Base-by-base conservation (phyloP, 2,113 vertebrate genomes). In the Gadus macrocephalus region DNA sequence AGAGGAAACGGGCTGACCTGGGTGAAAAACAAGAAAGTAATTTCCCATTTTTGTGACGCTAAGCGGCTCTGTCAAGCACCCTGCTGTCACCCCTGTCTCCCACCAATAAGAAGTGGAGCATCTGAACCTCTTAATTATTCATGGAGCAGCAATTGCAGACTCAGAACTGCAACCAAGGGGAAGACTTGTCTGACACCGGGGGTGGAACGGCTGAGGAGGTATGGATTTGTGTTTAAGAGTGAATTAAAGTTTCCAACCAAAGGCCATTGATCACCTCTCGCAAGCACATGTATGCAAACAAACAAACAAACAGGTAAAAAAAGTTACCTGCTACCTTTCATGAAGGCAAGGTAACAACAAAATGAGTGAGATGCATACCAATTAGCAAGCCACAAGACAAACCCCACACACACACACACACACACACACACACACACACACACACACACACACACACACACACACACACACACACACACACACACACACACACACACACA, bases 41-140 rank as follows among this genome's bases (percentile, higher is more conserved):
- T 78, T 82, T 84, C 12, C 28, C n/a, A 7, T 78, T 81, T 75
- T 67, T 80, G 81, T 81, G 70, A 80, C 70, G 71, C 71, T 79
- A 86, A 90, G 86, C 79, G 83, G 69, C 78, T 82, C 74, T 79
- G 80, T 74, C 85, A 77, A 70, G 71, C 81, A 74, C 77, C 67
- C 75, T 67, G 80, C 83, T 80, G 87, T 88, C 87, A 89, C 84
- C 78, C 73, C 81, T 61, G 5, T 60, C 80, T 85, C 77, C 77
- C 78, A 75, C 85, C 70, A 64, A 74, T 70, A 76, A 76, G 72
- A 84, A 88, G 78, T 69, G 61, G 77, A 84, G 79, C 74, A 83
- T 86, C 76, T 16, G 64, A 78, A 83, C 71, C 66, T 70, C 68
- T 85, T 83, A 79, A 89, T 88, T 84, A 88, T 88, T 89, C 75